A percentile compares a stretch with the other conserved stretches of the same genome.
Conservation (phyloP, 2,888 invertebrate species). For the Tiliacea aurago region DNA sequence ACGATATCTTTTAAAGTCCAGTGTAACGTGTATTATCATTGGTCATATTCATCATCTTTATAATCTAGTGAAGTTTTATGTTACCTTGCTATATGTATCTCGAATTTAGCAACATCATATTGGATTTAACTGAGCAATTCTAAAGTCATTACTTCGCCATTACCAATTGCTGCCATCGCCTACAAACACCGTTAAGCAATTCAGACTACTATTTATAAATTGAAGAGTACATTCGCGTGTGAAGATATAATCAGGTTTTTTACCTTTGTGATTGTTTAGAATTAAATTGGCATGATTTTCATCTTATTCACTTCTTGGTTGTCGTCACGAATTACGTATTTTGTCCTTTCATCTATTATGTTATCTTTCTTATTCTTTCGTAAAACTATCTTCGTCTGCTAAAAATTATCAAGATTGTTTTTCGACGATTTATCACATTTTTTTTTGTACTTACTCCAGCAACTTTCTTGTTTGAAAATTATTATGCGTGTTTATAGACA, state of each 20-base stretch:
- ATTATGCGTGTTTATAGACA: background rate
- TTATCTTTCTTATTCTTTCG: background rate
- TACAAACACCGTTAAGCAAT: slow-evolving; percentile 53
- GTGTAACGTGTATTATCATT: background rate
- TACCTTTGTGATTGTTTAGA: slow-evolving; percentile 42
- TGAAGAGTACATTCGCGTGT: slow-evolving; percentile 52
- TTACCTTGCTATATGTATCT: background rate
- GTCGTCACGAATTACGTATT: slow-evolving; percentile 2
- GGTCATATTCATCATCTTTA: background rate
- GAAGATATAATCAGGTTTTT: slow-evolving; percentile 34
- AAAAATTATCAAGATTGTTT: background rate
- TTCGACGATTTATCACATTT: background rate
- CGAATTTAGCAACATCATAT: slow-evolving; percentile 33
- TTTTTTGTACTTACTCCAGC: background rate
- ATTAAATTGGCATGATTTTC: slow-evolving; percentile 28
- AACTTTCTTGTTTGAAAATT: background rate
- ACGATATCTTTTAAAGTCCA: background rate
- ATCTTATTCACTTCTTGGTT: slow-evolving; percentile 11
- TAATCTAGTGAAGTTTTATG: slow-evolving; percentile 4
- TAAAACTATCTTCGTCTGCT: background rate
- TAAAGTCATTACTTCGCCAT: slow-evolving; percentile 52
- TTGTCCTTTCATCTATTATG: background rate
- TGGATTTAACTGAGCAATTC: slow-evolving; percentile 45
- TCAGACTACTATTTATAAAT: slow-evolving; percentile 48
- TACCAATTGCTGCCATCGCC: slow-evolving; percentile 55